These are phyloP conservation scores for Linnaemya vulpina DNA, from an alignment of 2,888 invertebrate genomes.

Conservation along the genomic window DNA sequence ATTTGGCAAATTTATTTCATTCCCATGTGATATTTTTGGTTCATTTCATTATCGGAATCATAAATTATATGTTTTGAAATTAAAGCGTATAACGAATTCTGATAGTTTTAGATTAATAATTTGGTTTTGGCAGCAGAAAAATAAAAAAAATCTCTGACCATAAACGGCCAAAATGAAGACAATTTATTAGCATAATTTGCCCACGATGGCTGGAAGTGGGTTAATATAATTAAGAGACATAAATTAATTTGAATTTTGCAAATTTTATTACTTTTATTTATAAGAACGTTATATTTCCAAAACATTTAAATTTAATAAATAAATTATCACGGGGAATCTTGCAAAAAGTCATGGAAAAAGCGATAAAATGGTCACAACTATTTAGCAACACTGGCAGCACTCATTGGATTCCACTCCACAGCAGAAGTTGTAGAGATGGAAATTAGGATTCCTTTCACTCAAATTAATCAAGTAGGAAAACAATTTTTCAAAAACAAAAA, in stretches of 20 bases:
- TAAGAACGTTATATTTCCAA: too few species aligned
- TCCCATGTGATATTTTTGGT: neutral
- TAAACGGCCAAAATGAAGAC: slow-evolving; percentile 2
- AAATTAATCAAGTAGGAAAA: too few species aligned
- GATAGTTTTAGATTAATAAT: neutral
- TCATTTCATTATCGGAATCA: neutral
- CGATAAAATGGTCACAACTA: too few species aligned
- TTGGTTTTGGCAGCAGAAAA: neutral
- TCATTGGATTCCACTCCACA: too few species aligned
- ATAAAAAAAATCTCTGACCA: neutral
- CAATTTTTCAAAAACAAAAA: too few species aligned
- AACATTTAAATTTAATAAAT: too few species aligned
- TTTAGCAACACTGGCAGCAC: too few species aligned
- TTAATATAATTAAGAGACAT: neutral
- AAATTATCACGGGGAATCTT: too few species aligned
- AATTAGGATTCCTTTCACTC: too few species aligned
- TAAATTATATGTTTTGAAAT: slow-evolving; percentile 14
- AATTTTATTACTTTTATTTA: neutral
- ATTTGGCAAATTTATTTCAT: slow-evolving; percentile 24
- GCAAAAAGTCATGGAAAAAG: too few species aligned
- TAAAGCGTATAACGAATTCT: slow-evolving; percentile 2
- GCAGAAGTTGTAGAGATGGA: too few species aligned
- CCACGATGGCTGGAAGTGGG: slow-evolving; percentile 22
- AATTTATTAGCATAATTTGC: slow-evolving; percentile 34
- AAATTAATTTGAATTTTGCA: neutral